Evolutionary conservation across 2,888 invertebrate genomes (phyloP).

Genomic region (Reticulitermes lucifugus): DNA sequence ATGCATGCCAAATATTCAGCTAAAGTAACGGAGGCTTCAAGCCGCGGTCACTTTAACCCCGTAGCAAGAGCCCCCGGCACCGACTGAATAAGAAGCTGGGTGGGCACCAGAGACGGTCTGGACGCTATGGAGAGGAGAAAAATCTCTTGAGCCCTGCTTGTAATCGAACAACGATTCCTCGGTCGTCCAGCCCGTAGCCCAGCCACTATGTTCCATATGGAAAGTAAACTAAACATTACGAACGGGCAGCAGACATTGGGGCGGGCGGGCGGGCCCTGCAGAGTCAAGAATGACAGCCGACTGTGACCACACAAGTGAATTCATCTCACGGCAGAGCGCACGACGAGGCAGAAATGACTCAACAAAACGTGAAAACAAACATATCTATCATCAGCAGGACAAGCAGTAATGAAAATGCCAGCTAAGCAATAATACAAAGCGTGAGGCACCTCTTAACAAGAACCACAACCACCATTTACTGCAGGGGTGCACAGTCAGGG

Average conservation of each 20-base stretch:
- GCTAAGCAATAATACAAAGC: conserved; percentile 50
- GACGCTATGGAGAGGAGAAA: too few relatives aligned
- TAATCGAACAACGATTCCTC: too few relatives aligned
- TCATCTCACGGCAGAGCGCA: background rate
- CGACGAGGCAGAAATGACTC: conserved; percentile 46
- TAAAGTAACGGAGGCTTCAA: too few relatives aligned
- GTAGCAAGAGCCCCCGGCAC: too few relatives aligned
- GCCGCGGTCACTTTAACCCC: too few relatives aligned
- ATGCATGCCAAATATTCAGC: conserved; percentile 26
- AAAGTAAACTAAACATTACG: background rate
- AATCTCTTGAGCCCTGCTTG: too few relatives aligned
- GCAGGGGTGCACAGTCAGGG: conserved; percentile 9
- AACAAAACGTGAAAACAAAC: conserved; percentile 51
- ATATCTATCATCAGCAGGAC: conserved; percentile 51
- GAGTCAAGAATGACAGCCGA: background rate
- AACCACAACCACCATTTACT: background rate
- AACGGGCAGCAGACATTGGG: background rate
- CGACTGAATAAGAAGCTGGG: too few relatives aligned
- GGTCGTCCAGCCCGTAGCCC: too few relatives aligned
- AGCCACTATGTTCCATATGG: too few relatives aligned
- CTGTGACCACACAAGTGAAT: conserved; percentile 14
- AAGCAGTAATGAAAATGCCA: conserved; percentile 49
- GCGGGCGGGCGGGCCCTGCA: background rate
- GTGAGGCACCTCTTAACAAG: conserved; percentile 25
- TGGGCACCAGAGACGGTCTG: too few relatives aligned